Conservation (phyloP, 2,113 vertebrate genomes). For the Conger conger region DNA sequence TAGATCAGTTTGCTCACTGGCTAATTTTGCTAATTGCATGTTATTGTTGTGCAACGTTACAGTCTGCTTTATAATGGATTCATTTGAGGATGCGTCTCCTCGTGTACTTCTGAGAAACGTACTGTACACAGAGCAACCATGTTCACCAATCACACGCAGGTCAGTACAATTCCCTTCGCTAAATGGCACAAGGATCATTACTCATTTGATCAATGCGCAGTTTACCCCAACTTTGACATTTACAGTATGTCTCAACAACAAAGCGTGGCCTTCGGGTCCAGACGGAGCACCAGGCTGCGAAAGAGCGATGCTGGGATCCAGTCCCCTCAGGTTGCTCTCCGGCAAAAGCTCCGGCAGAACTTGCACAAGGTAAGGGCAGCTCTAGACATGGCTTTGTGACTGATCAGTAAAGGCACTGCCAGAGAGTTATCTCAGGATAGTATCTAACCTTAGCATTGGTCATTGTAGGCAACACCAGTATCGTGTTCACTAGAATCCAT, state of each 20-base stretch:
- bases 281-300: constrained; percentile 43
- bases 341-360: constrained; percentile 55
- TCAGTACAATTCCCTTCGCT: background rate
- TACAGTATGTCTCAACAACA: background rate
- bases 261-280: background rate
- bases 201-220: background rate
- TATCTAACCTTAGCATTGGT: background rate
- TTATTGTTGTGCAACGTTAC: background rate
- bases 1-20: too few species aligned
- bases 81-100: constrained; percentile 60
- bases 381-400: background rate
- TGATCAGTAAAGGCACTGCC: background rate
- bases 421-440: background rate
- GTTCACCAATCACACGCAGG: constrained; percentile 61
- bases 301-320: constrained; percentile 33
- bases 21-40: background rate
- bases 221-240: too few species aligned
- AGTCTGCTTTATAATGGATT: constrained; percentile 55
- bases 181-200: background rate
- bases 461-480: background rate
- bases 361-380: constrained; percentile 54
- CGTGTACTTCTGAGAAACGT: constrained; percentile 61
- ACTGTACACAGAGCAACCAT: constrained; percentile 53
- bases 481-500: background rate
- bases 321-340: constrained; percentile 58